A percentile compares a stretch with the other conserved stretches of the same genome.
Conservation (phyloP, 2,113 vertebrate species). For the Synchiropus splendidus region DNA sequence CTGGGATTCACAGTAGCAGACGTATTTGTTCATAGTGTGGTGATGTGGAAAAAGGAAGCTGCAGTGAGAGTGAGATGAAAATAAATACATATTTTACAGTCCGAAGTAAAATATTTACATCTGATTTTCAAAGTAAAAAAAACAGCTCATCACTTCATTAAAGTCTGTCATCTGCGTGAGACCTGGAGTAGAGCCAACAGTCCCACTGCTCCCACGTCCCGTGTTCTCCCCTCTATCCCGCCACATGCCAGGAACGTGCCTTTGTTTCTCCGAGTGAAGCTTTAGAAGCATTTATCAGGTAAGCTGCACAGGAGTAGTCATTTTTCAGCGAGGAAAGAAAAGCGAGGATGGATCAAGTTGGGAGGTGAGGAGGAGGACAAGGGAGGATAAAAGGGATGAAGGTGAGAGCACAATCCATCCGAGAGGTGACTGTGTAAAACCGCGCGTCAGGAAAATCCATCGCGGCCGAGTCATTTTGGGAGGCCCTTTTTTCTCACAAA, state of each 20-base stretch:
- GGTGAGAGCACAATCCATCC: conserved; percentile 32
- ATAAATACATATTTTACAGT: too few relatives aligned
- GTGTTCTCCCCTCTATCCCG: conserved; percentile 10
- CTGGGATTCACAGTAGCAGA: too few relatives aligned
- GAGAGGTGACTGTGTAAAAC: conserved; percentile 20
- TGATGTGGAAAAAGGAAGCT: too few relatives aligned
- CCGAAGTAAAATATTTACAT: too few relatives aligned
- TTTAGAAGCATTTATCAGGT: conserved; percentile 35
- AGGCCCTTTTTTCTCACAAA: too few relatives aligned
- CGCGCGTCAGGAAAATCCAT: conserved; percentile 16
- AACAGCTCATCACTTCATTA: too few relatives aligned
- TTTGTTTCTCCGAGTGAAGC: too few relatives aligned
- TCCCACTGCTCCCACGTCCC: conserved; percentile 14
- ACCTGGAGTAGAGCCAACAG: too few relatives aligned
- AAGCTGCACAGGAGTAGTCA: conserved; percentile 19
- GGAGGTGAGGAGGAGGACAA: conserved; percentile 27
- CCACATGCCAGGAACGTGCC: conserved; percentile 15
- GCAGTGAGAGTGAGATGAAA: too few relatives aligned
- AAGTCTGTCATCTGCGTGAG: too few relatives aligned
- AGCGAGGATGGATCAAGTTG: conserved; percentile 6
- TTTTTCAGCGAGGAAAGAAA: conserved; percentile 29
- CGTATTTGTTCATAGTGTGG: too few relatives aligned
- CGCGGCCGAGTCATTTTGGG: conserved; percentile 18
- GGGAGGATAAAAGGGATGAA: conserved; percentile 18
- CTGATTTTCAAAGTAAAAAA: too few relatives aligned